Conservation (phyloP, 1,140 invertebrate genomes). For the Coelopa frigida region DNA sequence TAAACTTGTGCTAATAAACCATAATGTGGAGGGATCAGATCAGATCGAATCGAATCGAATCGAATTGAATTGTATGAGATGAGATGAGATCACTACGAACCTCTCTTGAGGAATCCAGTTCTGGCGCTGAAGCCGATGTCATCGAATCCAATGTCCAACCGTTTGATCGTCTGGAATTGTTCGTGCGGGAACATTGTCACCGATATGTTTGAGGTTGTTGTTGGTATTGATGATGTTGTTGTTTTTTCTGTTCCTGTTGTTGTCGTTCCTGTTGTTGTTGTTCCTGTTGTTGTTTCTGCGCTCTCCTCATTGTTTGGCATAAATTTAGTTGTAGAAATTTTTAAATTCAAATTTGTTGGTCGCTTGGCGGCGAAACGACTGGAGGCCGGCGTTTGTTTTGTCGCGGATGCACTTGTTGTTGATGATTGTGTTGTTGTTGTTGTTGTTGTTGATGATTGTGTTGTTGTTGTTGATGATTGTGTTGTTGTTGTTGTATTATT, state of each 20-base stretch:
- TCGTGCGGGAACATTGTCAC: not conserved
- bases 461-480: no score
- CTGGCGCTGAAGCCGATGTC: conserved; percentile 5
- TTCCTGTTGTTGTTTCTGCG: no score
- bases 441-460: not conserved
- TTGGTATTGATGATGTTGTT: not conserved
- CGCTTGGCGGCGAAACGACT: not conserved
- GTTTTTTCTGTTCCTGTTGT: conserved; percentile 4
- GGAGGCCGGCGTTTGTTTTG: conserved; percentile 1
- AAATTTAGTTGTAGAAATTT: no score
- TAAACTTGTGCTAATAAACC: no score
- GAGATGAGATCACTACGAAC: no score
- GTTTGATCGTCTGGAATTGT: not conserved
- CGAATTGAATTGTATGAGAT: no score
- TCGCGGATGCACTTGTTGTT: not conserved
- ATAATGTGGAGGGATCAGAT: no score
- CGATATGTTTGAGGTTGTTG: not conserved
- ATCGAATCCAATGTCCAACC: conserved; percentile 4
- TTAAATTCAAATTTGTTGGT: conserved; percentile 6
- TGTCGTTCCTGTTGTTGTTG: no score
- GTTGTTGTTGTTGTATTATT: no score
- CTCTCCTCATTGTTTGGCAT: no score
- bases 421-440: not conserved
- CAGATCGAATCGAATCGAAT: no score
- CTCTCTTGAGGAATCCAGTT: conserved; percentile 2